Percentiles rank a stretch among this genome's conserved stretches.
phyloP scores from a whole-genome alignment of 2,113 vertebrate species.

The Rutilus rutilus region DNA sequence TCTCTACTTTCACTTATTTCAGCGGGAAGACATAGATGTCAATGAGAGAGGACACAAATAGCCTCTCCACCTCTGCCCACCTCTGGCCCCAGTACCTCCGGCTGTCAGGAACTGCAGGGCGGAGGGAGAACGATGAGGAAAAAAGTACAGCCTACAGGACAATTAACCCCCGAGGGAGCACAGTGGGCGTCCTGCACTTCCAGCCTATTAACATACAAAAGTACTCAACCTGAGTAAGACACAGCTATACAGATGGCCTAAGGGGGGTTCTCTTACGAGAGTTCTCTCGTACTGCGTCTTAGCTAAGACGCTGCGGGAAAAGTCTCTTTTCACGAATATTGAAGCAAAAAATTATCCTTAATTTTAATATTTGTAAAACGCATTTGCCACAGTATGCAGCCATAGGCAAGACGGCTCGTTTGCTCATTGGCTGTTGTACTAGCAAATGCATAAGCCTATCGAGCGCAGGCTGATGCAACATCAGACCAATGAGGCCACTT shows the following conservation, averaged over 20 bases:
- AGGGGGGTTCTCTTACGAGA: too few relatives aligned
- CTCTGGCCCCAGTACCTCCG: constrained; percentile 60
- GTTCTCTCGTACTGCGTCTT: too few relatives aligned
- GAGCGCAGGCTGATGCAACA: too few relatives aligned
- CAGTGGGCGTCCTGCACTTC: constrained; percentile 62
- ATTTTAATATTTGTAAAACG: too few relatives aligned
- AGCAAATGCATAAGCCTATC: too few relatives aligned
- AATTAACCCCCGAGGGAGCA: constrained; percentile 68
- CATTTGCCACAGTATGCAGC: too few relatives aligned
- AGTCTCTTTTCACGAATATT: too few relatives aligned
- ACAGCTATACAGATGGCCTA: neutral
- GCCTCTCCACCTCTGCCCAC: constrained; percentile 69
- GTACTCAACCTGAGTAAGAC: constrained; percentile 30
- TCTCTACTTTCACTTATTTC: constrained; percentile 17
- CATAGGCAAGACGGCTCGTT: too few relatives aligned
- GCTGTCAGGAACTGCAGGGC: constrained; percentile 60
- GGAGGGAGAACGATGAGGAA: constrained; percentile 50
- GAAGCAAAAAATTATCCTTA: too few relatives aligned
- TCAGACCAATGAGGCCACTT: too few relatives aligned
- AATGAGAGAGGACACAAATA: constrained; percentile 61
- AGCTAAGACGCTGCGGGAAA: too few relatives aligned
- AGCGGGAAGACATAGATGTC: constrained; percentile 39
- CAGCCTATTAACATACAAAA: constrained; percentile 52
- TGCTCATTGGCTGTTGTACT: too few relatives aligned
- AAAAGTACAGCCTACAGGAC: constrained; percentile 59